Conservation (phyloP, 2,797 vertebrate species). For the Champsocephalus gunnari region DNA sequence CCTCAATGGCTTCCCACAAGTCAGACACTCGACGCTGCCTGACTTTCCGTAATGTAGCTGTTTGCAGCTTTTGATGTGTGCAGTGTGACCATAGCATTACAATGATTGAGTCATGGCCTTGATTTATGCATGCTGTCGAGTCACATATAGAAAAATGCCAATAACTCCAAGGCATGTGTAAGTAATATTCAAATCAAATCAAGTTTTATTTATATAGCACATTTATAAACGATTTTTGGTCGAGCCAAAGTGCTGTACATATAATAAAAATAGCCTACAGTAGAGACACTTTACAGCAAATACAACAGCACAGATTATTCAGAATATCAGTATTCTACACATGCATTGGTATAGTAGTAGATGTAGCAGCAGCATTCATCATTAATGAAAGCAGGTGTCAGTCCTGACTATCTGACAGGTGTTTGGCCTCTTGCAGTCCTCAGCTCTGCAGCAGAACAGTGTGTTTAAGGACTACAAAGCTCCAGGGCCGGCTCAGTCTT, state of each 20-base stretch:
- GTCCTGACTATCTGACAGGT: conserved; percentile 5
- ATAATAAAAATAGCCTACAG: no score
- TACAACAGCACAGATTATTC: no score
- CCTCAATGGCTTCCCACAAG: conserved; percentile 5
- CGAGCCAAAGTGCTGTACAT: no score
- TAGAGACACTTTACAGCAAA: no score
- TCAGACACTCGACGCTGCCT: background rate
- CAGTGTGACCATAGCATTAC: no score
- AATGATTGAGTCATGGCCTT: background rate
- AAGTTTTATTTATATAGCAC: no score
- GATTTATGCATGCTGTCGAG: background rate
- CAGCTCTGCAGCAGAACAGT: conserved; percentile 81
- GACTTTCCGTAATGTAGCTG: no score
- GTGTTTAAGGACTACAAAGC: conserved; percentile 60
- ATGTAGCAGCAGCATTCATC: background rate
- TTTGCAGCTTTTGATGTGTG: no score
- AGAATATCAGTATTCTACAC: background rate
- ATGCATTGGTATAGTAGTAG: background rate
- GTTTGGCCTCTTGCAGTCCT: conserved; percentile 73
- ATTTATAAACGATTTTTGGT: no score
- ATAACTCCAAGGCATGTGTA: background rate
- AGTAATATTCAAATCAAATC: no score
- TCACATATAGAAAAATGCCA: no score
- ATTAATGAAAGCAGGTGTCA: background rate
- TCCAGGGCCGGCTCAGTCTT: conserved; percentile 84